phyloP scores from a whole-genome alignment of 2,113 vertebrate species.

The Trematomus loennbergii region DNA sequence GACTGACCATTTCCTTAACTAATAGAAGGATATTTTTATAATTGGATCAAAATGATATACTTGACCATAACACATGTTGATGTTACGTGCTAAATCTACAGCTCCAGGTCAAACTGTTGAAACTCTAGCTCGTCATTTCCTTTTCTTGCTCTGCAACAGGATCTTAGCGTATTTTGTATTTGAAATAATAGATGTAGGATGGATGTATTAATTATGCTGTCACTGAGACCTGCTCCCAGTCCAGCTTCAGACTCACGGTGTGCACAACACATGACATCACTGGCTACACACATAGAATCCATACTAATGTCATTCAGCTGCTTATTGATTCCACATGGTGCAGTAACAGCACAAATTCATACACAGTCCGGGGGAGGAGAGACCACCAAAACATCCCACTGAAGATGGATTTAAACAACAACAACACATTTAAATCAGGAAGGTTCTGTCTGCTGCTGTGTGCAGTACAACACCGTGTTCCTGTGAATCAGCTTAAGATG shows the following conservation, averaged over 20 bases:
- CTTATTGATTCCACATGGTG: slow-evolving; percentile 13
- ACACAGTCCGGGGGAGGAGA: neutral
- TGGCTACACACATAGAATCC: slow-evolving; percentile 11
- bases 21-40: neutral
- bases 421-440: neutral
- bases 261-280: slow-evolving; percentile 31
- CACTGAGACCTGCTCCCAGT: slow-evolving; percentile 15
- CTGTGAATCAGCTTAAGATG: slow-evolving; percentile 11
- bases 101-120: neutral
- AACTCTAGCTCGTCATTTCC: neutral
- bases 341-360: neutral
- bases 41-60: neutral
- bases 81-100: neutral
- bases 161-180: neutral
- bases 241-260: slow-evolving; percentile 12
- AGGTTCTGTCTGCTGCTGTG: neutral
- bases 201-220: slow-evolving; percentile 11
- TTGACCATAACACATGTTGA: neutral
- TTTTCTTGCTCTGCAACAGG: neutral
- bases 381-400: neutral
- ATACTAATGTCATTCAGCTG: slow-evolving; percentile 32
- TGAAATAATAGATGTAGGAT: neutral
- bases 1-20: too few relatives aligned
- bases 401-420: neutral
- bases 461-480: neutral